These are phyloP conservation scores for Muschampia plurimacula DNA, from an alignment of 2,888 invertebrate species.

Conservation along the genomic window DNA sequence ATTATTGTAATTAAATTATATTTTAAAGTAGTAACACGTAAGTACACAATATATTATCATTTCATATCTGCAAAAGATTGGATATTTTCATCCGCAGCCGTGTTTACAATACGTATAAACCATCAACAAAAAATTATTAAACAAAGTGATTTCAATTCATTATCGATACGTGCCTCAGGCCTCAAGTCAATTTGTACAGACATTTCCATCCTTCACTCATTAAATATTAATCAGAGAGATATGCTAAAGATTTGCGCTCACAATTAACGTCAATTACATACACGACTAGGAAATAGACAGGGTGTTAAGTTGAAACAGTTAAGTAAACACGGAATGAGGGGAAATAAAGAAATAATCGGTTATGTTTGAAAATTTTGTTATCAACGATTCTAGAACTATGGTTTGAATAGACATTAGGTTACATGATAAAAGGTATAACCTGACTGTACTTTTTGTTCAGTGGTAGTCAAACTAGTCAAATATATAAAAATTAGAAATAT, in stretches of 20 bases:
- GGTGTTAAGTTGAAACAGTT: constrained; percentile 39
- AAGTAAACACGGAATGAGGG: constrained; percentile 13
- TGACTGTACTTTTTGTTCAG: neutral
- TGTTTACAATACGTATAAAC: neutral
- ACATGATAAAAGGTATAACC: neutral
- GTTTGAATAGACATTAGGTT: neutral
- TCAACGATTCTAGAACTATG: neutral
- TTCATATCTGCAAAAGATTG: neutral
- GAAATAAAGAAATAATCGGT: constrained; percentile 5
- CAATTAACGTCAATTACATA: constrained; percentile 36
- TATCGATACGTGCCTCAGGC: constrained; percentile 14
- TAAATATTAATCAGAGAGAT: constrained; percentile 39
- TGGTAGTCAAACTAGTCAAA: too few relatives aligned
- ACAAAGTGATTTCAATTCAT: constrained; percentile 29
- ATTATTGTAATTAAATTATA: neutral
- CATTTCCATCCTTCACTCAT: constrained; percentile 35
- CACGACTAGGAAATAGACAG: constrained; percentile 32
- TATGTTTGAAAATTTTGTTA: neutral
- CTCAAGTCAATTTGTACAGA: constrained; percentile 34
- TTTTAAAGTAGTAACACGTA: neutral
- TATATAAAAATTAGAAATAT: too few relatives aligned
- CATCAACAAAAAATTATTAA: constrained; percentile 5
- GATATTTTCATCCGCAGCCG: neutral
- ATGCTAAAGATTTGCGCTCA: constrained; percentile 37
- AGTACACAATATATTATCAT: too few relatives aligned